Base-by-base conservation (phyloP, 2,888 invertebrate genomes). In the Melanostoma mellinum region DNA sequence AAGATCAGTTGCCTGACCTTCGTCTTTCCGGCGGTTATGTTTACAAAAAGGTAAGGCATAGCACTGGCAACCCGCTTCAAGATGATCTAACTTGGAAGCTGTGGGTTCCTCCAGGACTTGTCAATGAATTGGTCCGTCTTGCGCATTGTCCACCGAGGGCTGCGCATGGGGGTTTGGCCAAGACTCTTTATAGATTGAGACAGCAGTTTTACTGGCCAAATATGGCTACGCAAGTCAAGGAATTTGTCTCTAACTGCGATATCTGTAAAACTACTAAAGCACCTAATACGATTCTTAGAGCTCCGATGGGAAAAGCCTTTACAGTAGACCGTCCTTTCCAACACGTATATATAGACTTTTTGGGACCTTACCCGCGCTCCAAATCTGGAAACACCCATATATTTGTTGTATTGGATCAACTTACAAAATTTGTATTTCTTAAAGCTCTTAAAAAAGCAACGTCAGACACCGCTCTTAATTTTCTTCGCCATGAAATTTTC, bases 401-500 rank as follows among this genome's bases (percentile, higher is more conserved):
- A 6, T 30, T 56, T 1, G 32, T 68, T 32, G 30, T 9, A 4
- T 35, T 56, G 6, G 68, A 68, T n/a, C 56, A 68, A 32, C 36
- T 68, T 3, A 68, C 55, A 3, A 68, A 56, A 10, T 68, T 68
- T 6, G 35, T 61, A 0, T 61, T 33, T 46, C 35, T 38, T 85
- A 85, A 30, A 4, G 10, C 1, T 3, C 30, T 8, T 36, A 75
- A 1, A 46, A 30, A 3, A 30, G 36, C 1, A 3, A 60, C 4
- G n/a, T 44, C 32, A 3, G 60, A 44, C 4, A 44, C 44, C n/a
- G 10, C 20, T 60, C 0, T 32, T 10, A 2, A 60, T 60, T 5
- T 44, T 60, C 4, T 42, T 42, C 32, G 46, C 40, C 3, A 9
- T 2, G 20, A 61, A 4, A 30, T 61, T 10, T 61, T 61, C 48